A percentile compares a stretch with the other conserved stretches of the same genome.
Conservation (phyloP, 2,888 invertebrate species). For the Aquatica leii region DNA sequence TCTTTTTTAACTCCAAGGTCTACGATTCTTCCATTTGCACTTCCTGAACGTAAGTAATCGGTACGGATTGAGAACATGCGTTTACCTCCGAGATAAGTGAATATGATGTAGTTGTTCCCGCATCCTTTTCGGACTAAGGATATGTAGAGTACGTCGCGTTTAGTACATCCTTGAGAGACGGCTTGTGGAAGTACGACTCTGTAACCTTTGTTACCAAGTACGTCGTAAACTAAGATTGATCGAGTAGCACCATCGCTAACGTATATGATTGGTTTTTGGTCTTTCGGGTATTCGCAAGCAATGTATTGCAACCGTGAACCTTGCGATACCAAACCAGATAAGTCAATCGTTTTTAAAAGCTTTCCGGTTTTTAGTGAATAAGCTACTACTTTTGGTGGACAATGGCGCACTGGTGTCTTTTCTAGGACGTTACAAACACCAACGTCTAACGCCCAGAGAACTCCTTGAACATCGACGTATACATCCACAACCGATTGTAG, state of each 20-base stretch:
- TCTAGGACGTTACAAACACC: slow-evolving; percentile 73
- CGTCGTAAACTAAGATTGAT: slow-evolving; percentile 73
- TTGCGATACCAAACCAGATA: slow-evolving; percentile 66
- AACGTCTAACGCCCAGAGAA: slow-evolving; percentile 76
- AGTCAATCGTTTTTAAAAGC: slow-evolving; percentile 68
- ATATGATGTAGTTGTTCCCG: slow-evolving; percentile 66
- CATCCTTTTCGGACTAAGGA: slow-evolving; percentile 68
- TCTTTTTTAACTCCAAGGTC: slow-evolving; percentile 67
- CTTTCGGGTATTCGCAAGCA: slow-evolving; percentile 70
- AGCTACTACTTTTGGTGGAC: slow-evolving; percentile 74
- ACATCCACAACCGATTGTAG: slow-evolving; percentile 77
- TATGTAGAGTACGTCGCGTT: slow-evolving; percentile 72
- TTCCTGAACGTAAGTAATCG: slow-evolving; percentile 67
- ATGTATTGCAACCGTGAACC: slow-evolving; percentile 75
- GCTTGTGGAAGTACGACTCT: slow-evolving; percentile 70
- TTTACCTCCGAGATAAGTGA: slow-evolving; percentile 71
- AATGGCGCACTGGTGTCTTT: slow-evolving; percentile 66
- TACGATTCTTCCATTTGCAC: slow-evolving; percentile 62
- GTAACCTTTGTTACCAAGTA: slow-evolving; percentile 68
- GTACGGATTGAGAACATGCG: slow-evolving; percentile 72
- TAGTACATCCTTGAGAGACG: slow-evolving; percentile 62
- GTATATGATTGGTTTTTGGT: slow-evolving; percentile 70
- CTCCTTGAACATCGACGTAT: slow-evolving; percentile 67
- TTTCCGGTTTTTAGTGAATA: slow-evolving; percentile 68
- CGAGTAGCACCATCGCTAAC: slow-evolving; percentile 75